Evolutionary conservation across 2,797 vertebrate species (phyloP).

Genomic region (Rhodeus uyekii): DNA sequence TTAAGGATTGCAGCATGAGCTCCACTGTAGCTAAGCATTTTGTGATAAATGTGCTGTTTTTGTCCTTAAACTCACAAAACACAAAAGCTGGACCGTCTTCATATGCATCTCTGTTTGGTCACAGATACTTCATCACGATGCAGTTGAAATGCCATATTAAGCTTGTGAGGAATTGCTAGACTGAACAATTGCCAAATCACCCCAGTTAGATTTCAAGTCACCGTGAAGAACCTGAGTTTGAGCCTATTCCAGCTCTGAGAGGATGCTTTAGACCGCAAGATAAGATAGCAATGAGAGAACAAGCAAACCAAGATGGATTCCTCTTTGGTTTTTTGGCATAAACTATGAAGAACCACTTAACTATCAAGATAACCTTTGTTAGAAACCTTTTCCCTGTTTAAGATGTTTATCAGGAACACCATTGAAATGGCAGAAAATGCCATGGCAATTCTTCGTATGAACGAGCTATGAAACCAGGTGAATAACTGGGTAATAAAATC

Average conservation of each 20-base stretch:
- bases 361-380: constrained; percentile 9
- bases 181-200: constrained; percentile 16
- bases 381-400: constrained; percentile 1
- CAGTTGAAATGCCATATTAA: constrained; percentile 18
- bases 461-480: neutral
- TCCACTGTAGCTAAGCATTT: neutral
- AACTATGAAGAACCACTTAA: constrained; percentile 17
- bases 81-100: constrained; percentile 35
- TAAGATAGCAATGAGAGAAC: constrained; percentile 1
- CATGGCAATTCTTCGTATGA: neutral
- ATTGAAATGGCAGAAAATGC: constrained; percentile 18
- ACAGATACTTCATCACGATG: constrained; percentile 25
- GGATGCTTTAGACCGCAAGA: constrained; percentile 1
- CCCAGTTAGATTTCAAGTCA: neutral
- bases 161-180: constrained; percentile 22
- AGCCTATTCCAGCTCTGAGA: constrained; percentile 4
- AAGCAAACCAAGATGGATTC: constrained; percentile 27
- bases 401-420: constrained; percentile 43
- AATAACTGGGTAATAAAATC: neutral
- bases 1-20: neutral
- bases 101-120: constrained; percentile 14
- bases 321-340: neutral
- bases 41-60: constrained; percentile 35
- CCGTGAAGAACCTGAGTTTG: neutral
- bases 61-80: neutral